Percentiles rank a stretch among this genome's conserved stretches.
phyloP scores from a whole-genome alignment of 2,113 vertebrate species.

The Tragelaphus scriptus region DNA sequence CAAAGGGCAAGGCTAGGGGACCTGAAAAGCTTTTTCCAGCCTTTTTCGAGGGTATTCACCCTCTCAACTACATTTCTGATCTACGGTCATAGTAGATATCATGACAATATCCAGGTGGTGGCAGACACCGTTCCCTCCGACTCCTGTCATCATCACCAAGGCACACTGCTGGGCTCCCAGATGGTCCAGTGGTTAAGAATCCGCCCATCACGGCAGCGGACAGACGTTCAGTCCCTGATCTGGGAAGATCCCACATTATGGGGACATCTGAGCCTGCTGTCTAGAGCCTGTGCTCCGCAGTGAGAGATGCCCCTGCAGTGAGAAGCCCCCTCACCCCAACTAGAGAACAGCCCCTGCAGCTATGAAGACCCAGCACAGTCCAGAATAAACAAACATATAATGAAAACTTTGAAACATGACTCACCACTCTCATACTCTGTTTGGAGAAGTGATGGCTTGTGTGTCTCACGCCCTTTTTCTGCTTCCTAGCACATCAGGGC shows the following conservation, averaged over 20 bases:
- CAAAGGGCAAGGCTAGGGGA: not conserved
- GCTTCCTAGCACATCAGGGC: not conserved
- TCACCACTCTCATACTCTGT: not conserved
- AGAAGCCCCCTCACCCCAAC: not conserved
- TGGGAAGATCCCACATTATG: not conserved
- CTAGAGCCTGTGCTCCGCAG: not conserved
- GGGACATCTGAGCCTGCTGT: not conserved
- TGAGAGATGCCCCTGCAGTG: not conserved
- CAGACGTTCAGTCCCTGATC: not conserved
- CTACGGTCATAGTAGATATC: not conserved
- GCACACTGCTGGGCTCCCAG: not conserved
- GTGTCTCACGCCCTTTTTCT: not conserved
- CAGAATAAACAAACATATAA: not conserved
- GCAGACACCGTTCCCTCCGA: rapidly evolving
- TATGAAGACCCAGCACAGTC: not conserved
- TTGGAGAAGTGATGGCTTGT: not conserved
- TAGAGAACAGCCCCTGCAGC: not conserved
- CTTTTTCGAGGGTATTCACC: rapidly evolving
- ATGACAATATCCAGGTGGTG: too few species aligned
- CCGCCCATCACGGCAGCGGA: rapidly evolving
- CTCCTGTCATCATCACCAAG: not conserved
- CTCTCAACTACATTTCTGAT: not conserved
- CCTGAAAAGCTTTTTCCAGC: not conserved
- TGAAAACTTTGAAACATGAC: not conserved
- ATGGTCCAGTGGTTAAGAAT: not conserved